Percentiles rank a stretch among this genome's conserved stretches.
These are phyloP conservation scores for Atrina japonica DNA, from an alignment of 2,888 invertebrate species.

Conservation along the genomic window DNA sequence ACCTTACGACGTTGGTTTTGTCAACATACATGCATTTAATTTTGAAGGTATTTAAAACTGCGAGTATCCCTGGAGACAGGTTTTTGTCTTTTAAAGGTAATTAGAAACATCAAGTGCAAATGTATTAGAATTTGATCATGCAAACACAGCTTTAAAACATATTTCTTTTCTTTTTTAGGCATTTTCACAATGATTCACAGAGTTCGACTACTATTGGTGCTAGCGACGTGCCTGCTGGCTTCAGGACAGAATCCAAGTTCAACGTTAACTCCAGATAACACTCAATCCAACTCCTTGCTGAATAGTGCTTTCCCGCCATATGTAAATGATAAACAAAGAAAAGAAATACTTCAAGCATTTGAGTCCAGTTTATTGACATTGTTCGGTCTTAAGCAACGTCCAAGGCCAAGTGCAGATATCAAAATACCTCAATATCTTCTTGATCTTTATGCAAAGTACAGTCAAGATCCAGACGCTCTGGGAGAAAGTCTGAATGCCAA, in stretches of 20 bases:
- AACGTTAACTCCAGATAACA: conserved; percentile 28
- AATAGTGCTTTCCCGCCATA: conserved; percentile 44
- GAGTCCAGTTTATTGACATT: conserved; percentile 85
- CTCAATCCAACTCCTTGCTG: conserved; percentile 22
- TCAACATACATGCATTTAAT: too few relatives aligned
- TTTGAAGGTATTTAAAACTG: too few relatives aligned
- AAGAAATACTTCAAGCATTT: conserved; percentile 81
- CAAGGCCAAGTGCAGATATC: conserved; percentile 82
- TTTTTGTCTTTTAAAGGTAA: too few relatives aligned
- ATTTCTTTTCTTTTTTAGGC: conserved; percentile 59
- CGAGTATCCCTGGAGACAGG: too few relatives aligned
- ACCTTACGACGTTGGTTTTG: too few relatives aligned
- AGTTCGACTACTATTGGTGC: conserved; percentile 60
- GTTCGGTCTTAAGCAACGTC: conserved; percentile 84
- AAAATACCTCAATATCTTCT: conserved; percentile 90
- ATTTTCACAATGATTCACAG: conserved; percentile 72
- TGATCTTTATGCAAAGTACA: conserved; percentile 88
- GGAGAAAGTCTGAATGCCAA: conserved; percentile 59
- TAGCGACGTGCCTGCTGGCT: conserved; percentile 62
- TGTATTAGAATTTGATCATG: too few relatives aligned
- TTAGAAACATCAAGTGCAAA: too few relatives aligned
- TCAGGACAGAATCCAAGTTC: conserved; percentile 41
- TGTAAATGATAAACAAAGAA: conserved; percentile 57
- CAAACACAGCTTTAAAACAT: too few relatives aligned
- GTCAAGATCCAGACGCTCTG: conserved; percentile 85